phyloP scores from a whole-genome alignment of 2,797 vertebrate species.

The Nasua narica region DNA sequence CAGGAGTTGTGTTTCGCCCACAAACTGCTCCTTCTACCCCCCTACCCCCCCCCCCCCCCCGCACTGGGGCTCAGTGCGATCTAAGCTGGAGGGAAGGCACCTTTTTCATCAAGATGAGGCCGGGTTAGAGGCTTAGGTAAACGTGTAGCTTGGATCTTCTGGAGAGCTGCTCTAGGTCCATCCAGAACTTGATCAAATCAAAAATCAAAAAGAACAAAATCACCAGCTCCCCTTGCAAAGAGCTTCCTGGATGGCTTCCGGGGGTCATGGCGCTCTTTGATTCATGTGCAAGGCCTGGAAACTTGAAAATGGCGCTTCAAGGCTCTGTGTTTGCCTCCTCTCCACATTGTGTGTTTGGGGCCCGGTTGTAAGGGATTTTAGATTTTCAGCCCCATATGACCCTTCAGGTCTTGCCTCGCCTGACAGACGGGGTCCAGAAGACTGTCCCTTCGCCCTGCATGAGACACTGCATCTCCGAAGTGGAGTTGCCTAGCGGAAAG shows the following conservation, averaged over 20 bases:
- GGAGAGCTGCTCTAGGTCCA: background rate
- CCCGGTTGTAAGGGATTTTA: background rate
- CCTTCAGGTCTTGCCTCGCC: constrained; percentile 18
- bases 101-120: fast-evolving
- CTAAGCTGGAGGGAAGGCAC: fast-evolving
- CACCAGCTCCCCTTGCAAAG: background rate
- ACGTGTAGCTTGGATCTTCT: background rate
- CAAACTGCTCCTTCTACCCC: too few relatives aligned
- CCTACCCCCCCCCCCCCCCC: too few relatives aligned
- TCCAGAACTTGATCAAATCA: background rate
- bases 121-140: background rate
- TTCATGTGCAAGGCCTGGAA: background rate
- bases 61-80: background rate
- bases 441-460: background rate
- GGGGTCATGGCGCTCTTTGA: fast-evolving
- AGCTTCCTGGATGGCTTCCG: fast-evolving
- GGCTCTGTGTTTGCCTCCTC: background rate
- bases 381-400: background rate
- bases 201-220: background rate
- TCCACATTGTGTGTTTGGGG: background rate
- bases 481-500: background rate
- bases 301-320: background rate
- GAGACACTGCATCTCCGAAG: background rate
- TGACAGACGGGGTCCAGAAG: background rate
- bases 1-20: background rate